Base-by-base conservation (phyloP, 1,140 invertebrate species). In the Lepidurus arcticus region DNA sequence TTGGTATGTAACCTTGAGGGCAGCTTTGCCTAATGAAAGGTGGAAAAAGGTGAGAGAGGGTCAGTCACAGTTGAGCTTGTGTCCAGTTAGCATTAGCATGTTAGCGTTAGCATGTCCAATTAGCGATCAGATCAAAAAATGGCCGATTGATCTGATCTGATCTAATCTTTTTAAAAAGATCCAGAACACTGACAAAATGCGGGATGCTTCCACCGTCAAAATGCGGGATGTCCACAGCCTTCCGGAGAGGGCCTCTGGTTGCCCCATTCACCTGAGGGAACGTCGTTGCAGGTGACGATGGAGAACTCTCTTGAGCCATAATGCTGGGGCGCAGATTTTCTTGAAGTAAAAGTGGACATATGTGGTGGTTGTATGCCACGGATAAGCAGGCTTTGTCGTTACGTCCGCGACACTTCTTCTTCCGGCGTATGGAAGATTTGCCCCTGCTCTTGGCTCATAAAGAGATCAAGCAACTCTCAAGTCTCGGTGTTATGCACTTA, bases 1-100 rank as follows among this genome's bases (percentile, higher is more conserved):
- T 65, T 65, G 53, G 13, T n/a, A 65, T 65, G 53, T 65, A 16
- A 65, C 53, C 53, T 65, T 21, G 53, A 65, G 53, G 53, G 53
- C 53, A 65, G 9, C 21, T 65, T n/a, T 10, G 13, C 53, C 21
- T 21, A 16, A 7, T 65, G 53, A 65, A 3, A 65, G 53, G 53
- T 65, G n/a, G 7, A 7, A 16, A 0, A 65, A 65, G 53, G 53
- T 21, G 13, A 65, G 53, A 16, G 13, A 47, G 45, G 7, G 53
- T 1, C 7, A 16, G 53, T 13, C 2, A 65, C 2, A 21, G 53
- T 16, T 65, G 53, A 65, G 53, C n/a, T n/a, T n/a, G n/a, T n/a
- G n/a, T n/a, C n/a, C n/a, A n/a, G n/a, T n/a, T n/a, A n/a, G n/a
- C n/a, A n/a, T n/a, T n/a, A n/a, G n/a, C n/a, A n/a, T n/a, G n/a